Evolutionary conservation across 2,113 vertebrate genomes (phyloP).

Genomic region (Myotis brandtii): DNA sequence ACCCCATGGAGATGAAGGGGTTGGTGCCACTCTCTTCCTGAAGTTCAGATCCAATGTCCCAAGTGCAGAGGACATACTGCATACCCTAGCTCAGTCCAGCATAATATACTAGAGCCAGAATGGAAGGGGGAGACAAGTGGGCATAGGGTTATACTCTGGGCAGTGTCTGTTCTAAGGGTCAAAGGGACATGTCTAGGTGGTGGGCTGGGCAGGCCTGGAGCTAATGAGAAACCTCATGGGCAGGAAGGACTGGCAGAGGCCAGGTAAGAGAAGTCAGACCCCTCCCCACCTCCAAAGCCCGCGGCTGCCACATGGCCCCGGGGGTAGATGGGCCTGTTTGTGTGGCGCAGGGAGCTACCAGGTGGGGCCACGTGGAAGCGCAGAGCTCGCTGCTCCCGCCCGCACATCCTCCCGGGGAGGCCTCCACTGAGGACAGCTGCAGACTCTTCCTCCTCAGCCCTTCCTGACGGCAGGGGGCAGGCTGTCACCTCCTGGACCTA

Average conservation of each 20-base stretch:
- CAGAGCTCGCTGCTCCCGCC: background rate
- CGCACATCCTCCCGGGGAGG: background rate
- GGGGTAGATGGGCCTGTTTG: background rate
- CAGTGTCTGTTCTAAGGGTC: background rate
- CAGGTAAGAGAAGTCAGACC: background rate
- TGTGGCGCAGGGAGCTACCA: background rate
- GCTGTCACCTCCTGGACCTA: background rate
- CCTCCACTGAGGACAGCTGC: rapidly evolving
- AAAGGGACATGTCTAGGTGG: background rate
- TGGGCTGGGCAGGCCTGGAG: background rate
- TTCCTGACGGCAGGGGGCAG: too few species aligned
- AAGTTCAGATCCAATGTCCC: background rate
- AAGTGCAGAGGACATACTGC: background rate
- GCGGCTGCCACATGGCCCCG: too few species aligned
- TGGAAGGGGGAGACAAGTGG: background rate
- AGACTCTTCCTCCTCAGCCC: background rate
- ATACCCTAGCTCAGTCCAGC: background rate
- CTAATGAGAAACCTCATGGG: background rate
- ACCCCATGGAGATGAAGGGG: background rate
- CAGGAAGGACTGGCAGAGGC: background rate
- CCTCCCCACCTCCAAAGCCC: background rate
- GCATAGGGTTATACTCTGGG: background rate
- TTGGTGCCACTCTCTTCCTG: background rate
- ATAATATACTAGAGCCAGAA: background rate
- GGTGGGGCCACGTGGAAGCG: background rate